Evolutionary conservation across 2,113 vertebrate genomes (phyloP).

Genomic region (Falcunculus frontatus): DNA sequence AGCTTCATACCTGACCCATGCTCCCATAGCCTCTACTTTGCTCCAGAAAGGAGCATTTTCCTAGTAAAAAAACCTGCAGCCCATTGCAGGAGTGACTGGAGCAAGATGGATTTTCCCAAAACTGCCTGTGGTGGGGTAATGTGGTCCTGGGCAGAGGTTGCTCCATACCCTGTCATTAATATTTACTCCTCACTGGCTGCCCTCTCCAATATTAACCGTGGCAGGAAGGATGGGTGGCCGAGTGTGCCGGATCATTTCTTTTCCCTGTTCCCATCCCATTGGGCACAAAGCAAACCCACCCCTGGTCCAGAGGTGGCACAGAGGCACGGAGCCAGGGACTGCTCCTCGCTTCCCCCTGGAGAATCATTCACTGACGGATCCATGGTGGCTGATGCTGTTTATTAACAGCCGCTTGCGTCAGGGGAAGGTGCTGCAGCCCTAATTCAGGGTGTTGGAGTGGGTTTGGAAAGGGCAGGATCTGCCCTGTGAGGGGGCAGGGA

Average conservation of each 20-base stretch:
- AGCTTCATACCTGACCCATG: fast-evolving
- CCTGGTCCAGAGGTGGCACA: not conserved
- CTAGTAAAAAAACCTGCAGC: not conserved
- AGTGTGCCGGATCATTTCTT: not conserved
- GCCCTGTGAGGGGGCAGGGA: not conserved
- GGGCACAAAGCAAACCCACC: not conserved
- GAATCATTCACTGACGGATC: not conserved
- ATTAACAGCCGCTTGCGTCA: slow-evolving; percentile 13
- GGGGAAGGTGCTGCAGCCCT: not conserved
- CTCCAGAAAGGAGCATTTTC: not conserved
- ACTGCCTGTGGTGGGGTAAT: fast-evolving
- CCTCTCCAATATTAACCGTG: slow-evolving; percentile 22
- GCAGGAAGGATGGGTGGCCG: slow-evolving; percentile 12
- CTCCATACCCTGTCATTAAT: not conserved
- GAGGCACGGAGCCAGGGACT: not conserved
- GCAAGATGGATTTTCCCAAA: not conserved
- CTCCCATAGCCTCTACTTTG: not conserved
- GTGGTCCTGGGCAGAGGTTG: not conserved
- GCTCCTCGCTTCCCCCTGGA: not conserved
- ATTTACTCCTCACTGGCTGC: not conserved
- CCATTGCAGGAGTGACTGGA: not conserved
- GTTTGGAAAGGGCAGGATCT: not conserved
- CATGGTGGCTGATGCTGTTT: fast-evolving
- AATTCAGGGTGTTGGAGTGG: not conserved
- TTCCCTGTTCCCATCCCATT: not conserved